Percentiles rank a stretch among this genome's conserved stretches.
Conservation (phyloP, 2,888 invertebrate genomes). For the Copidosoma aretas region DNA sequence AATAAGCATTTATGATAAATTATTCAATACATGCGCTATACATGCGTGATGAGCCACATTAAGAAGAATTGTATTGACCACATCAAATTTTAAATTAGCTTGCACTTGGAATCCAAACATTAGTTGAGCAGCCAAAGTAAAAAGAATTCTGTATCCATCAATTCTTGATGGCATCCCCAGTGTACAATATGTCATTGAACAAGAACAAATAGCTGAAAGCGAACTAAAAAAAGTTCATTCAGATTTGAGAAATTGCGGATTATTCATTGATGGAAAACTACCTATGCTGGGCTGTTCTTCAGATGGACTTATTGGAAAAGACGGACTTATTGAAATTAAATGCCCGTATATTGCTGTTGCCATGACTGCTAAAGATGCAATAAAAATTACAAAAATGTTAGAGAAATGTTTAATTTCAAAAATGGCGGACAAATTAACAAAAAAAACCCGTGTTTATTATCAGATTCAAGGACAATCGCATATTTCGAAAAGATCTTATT, state of each 20-base stretch:
- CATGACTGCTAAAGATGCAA: constrained; percentile 28
- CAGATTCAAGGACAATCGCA: constrained; percentile 45
- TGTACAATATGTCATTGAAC: constrained; percentile 33
- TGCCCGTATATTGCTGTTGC: background rate
- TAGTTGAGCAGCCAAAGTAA: constrained; percentile 39
- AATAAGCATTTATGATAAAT: too few relatives aligned
- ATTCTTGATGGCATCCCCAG: background rate
- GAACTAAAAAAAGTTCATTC: constrained; percentile 16
- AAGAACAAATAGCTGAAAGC: constrained; percentile 32
- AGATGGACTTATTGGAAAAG: too few relatives aligned
- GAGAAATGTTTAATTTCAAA: background rate
- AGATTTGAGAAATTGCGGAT: constrained; percentile 30
- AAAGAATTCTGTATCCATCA: constrained; percentile 31
- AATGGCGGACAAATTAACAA: constrained; percentile 27
- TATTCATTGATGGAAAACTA: constrained; percentile 37
- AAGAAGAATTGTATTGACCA: constrained; percentile 36
- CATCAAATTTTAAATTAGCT: constrained; percentile 45
- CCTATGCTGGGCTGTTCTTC: too few relatives aligned
- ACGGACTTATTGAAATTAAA: too few relatives aligned
- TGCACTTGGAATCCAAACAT: too few relatives aligned
- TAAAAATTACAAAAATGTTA: background rate
- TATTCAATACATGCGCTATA: too few relatives aligned
- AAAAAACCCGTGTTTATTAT: constrained; percentile 41
- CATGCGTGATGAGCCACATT: too few relatives aligned
- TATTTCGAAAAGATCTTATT: constrained; percentile 37